Evolutionary conservation across 2,888 invertebrate species (phyloP).

Genomic region (Caenorhabditis imperialis): DNA sequence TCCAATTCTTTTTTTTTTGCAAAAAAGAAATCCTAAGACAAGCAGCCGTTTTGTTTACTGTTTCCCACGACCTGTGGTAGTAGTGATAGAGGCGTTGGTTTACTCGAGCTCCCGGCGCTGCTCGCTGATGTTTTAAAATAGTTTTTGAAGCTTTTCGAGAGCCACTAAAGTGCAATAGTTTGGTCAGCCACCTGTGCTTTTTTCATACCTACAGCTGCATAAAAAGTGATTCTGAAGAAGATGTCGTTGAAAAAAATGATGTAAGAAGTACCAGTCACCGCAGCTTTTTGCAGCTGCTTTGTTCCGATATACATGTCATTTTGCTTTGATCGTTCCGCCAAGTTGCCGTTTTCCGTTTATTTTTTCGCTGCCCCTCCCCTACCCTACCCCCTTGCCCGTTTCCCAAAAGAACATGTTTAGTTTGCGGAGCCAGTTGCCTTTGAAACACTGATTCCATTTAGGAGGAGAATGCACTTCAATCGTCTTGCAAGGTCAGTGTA

Average conservation of each 20-base stretch:
- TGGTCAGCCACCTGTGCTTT: background rate
- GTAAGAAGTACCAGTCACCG: no score
- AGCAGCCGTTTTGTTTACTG: constrained; percentile 34
- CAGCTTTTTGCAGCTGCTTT: no score
- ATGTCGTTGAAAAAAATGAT: no score
- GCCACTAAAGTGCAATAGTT: constrained; percentile 30
- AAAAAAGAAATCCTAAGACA: no score
- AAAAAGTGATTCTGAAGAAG: no score
- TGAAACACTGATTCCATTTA: constrained; percentile 31
- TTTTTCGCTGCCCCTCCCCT: no score
- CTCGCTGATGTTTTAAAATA: constrained; percentile 39
- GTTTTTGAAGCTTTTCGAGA: constrained; percentile 41
- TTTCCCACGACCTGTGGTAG: constrained; percentile 22
- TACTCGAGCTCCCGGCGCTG: constrained; percentile 18
- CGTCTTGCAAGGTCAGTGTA: constrained; percentile 22
- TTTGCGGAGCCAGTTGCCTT: constrained; percentile 27
- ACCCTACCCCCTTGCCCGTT: background rate
- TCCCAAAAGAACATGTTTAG: constrained; percentile 15
- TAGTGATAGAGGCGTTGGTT: constrained; percentile 38
- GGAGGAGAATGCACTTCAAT: constrained; percentile 42
- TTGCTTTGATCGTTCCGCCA: constrained; percentile 27
- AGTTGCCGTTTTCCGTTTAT: no score
- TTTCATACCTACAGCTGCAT: no score
- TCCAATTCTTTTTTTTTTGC: no score
- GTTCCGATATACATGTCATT: background rate